Evolutionary conservation across 2,113 vertebrate species (phyloP).

Genomic region (Cyphomyrus discorhynchus): DNA sequence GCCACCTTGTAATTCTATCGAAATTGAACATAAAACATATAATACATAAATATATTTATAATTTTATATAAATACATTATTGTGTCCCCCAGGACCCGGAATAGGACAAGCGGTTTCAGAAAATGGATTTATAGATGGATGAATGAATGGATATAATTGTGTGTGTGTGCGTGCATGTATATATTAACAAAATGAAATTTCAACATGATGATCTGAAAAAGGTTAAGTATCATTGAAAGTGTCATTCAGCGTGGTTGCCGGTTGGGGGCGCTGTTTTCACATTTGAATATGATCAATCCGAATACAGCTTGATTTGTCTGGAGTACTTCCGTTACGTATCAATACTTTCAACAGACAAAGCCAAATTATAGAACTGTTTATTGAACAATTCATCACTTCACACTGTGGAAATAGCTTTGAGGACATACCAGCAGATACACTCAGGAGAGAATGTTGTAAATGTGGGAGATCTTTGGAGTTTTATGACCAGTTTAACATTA

Average conservation of each 20-base stretch:
- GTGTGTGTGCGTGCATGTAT: not conserved
- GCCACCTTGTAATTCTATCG: not conserved
- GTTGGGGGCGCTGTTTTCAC: not conserved
- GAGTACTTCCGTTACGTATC: not conserved
- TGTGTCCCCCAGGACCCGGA: not conserved
- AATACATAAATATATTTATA: not conserved
- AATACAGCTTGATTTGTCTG: not conserved
- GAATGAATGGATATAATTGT: too few relatives aligned
- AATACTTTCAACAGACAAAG: not conserved
- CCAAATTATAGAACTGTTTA: not conserved
- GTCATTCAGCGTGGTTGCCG: not conserved
- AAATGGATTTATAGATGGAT: too few relatives aligned
- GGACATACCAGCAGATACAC: constrained; percentile 57
- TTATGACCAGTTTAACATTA: not conserved
- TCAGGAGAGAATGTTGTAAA: constrained; percentile 5
- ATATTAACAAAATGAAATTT: not conserved
- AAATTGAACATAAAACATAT: not conserved
- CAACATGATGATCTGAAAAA: not conserved
- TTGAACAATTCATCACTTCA: constrained; percentile 28
- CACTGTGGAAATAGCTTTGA: constrained; percentile 73
- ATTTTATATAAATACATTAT: not conserved
- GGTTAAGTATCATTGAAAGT: not conserved
- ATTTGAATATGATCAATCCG: not conserved
- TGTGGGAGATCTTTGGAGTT: not conserved
- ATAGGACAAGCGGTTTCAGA: too few relatives aligned